A percentile compares a stretch with the other conserved stretches of the same genome.
Evolutionary conservation across 2,113 vertebrate species (phyloP).

Genomic region (Pelusios castaneus): DNA sequence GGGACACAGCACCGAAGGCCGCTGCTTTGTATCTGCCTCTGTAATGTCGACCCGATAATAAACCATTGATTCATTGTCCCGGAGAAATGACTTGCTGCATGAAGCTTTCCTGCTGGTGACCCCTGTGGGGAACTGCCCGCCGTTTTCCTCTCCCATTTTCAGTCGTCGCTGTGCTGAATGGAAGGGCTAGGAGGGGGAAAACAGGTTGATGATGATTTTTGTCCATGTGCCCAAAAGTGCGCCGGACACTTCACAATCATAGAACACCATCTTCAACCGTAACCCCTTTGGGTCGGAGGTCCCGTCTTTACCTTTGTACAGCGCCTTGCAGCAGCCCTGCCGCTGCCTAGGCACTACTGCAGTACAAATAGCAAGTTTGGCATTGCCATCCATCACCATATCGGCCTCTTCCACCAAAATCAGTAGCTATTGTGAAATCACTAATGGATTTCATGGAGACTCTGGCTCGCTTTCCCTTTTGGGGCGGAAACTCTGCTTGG

Average conservation of each 20-base stretch:
- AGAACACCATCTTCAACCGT: rapidly evolving
- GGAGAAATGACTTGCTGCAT: background rate
- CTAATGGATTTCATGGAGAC: background rate
- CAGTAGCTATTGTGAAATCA: background rate
- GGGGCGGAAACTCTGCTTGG: background rate
- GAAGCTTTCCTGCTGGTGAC: rapidly evolving
- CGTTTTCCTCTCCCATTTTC: rapidly evolving
- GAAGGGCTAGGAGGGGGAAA: background rate
- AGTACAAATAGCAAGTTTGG: background rate
- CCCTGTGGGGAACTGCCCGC: rapidly evolving
- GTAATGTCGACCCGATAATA: background rate
- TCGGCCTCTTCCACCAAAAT: background rate
- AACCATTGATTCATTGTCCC: conserved; percentile 60
- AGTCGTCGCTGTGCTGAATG: rapidly evolving
- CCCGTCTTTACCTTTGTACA: rapidly evolving
- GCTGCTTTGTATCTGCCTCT: background rate
- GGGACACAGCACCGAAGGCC: background rate
- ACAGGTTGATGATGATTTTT: background rate
- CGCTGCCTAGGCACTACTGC: background rate
- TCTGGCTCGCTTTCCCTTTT: background rate
- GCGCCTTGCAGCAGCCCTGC: rapidly evolving
- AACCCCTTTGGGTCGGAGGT: rapidly evolving
- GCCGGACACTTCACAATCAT: background rate
- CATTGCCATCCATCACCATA: background rate
- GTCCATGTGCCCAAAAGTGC: background rate